Evolutionary conservation across 2,113 vertebrate genomes (phyloP), one percentile per base, ranked within the genome.

Genomic region (Phodopus roborovskii): DNA sequence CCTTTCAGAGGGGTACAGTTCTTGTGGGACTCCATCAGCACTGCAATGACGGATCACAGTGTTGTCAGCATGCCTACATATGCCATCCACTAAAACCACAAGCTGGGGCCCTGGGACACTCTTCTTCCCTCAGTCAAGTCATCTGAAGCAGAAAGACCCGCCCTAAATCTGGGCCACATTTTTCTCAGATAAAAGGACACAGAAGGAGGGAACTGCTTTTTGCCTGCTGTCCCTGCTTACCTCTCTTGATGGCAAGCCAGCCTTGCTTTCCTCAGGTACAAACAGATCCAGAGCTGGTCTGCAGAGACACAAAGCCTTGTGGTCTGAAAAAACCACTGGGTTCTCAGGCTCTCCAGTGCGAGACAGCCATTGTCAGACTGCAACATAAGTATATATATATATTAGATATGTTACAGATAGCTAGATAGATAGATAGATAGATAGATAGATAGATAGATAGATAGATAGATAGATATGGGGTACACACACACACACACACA

Each of bases 51-150:
- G 6, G 53, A 20, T 53, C 50, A 50, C 12, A 4, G 26, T 7
- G 24, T 50, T 36, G 53, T 81, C 53, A 81, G 30, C 19, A 1
- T 79, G 50, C 20, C 48, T 36, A 22, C 16, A 2, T 50, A 42
- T 58, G n/a, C 53, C 26, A 13, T 3, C 24, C 42, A 70, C 36
- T 3, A 16, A 58, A 50, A 22, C 60, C 56, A 7, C 16, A 50
- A 6, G 7, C 66, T 60, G 20, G 12, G 50, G 50, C 8, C 1
- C 3, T n/a, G 2, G 19, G 78, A 5, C 5, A 0, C 33, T n/a
- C n/a, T n/a, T n/a, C 50, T 53, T 56, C 53, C 36, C 50, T 58
- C 2, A 1, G 53, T 58, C 53, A 60, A 36, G 15, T 58, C 20
- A 39, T 39, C 26, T 82, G 79, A 56, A 82, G 36, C 53, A 15